Evolutionary conservation across 2,888 invertebrate genomes (phyloP).

Genomic region (Physocephala rufipes): DNA sequence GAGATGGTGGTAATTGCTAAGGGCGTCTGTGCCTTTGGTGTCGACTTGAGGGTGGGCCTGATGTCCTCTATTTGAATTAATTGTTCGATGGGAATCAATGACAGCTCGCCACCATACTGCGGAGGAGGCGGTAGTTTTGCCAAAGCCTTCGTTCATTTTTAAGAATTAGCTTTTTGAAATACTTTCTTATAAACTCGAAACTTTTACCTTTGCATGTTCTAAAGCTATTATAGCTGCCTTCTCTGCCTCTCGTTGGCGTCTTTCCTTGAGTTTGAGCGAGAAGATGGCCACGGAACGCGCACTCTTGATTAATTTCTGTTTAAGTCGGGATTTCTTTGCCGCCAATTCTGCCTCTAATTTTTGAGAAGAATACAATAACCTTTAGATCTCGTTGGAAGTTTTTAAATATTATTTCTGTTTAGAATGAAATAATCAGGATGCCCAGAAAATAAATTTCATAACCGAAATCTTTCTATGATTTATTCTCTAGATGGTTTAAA

Average conservation of each 20-base stretch:
- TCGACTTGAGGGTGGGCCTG: constrained; percentile 56
- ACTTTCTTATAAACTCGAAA: background rate
- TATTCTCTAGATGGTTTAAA: too few species aligned
- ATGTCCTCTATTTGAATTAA: constrained; percentile 77
- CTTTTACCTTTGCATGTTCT: constrained; percentile 67
- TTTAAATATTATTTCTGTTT: background rate
- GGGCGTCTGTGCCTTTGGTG: constrained; percentile 30
- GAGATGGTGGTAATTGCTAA: constrained; percentile 35
- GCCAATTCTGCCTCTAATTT: constrained; percentile 69
- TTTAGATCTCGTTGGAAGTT: background rate
- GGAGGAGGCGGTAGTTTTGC: constrained; percentile 63
- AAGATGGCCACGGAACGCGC: constrained; percentile 88
- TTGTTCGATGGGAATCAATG: constrained; percentile 86
- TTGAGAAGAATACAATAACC: background rate
- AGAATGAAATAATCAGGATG: constrained; percentile 29
- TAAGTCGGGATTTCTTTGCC: constrained; percentile 75
- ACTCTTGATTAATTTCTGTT: constrained; percentile 82
- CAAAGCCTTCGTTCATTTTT: constrained; percentile 65
- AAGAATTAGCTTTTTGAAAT: constrained; percentile 4
- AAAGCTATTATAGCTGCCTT: constrained; percentile 72
- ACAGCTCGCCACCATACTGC: constrained; percentile 82
- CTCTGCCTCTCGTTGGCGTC: constrained; percentile 81
- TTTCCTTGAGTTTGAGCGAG: constrained; percentile 80
- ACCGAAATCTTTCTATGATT: too few species aligned
- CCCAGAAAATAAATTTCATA: constrained; percentile 9